Evolutionary conservation across 2,888 invertebrate species (phyloP), one percentile per base, ranked within the genome.

Genomic region (Pandemis cinnamomeana): DNA sequence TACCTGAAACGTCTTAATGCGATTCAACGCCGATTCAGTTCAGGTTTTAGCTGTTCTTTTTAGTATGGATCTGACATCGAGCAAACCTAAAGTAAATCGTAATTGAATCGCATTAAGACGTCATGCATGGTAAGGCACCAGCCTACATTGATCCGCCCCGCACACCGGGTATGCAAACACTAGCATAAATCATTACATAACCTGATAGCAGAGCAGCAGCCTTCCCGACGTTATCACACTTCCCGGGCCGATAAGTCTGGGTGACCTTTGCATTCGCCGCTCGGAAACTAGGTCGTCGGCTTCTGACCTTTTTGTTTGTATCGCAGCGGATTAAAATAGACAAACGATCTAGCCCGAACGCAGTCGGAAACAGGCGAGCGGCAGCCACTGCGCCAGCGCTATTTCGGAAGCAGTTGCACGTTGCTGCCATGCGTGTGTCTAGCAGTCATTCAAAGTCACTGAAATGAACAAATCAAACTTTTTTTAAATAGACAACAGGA

Each of bases 301-400:
- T 87, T 91, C 87, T 92, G 90, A 92, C 92, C 93, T 92, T 93
- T 92, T 89, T 91, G 91, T 91, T 91, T 90, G 90, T 89, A 83
- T 86, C 84, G 85, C 84, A 84, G 83, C 79, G 85, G 83, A 88
- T 88, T 86, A 85, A 89, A 89, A 89, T 89, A 90, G 85, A 84
- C 83, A 79, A 81, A 81, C 88, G 90, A 88, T 84, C 84, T 85
- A 82, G 82, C 79, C 83, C 90, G 89, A 90, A 78, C 78, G 78
- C 72, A 15, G 76, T 69, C 88, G 88, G 83, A 85, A 83, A 83
- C 74, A 76, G 77, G 80, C 87, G 87, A 89, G 71, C 20, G 20
- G 55, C 55, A 51, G 51, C n/a, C 46, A n/a, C 55, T 55, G 15
- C 55, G 60, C 41, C n/a, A 46, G 66, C 58, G 70, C 86, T 90